A percentile compares a stretch with the other conserved stretches of the same genome.
phyloP scores from a whole-genome alignment of 2,888 invertebrate genomes.

The Formica aserva region DNA sequence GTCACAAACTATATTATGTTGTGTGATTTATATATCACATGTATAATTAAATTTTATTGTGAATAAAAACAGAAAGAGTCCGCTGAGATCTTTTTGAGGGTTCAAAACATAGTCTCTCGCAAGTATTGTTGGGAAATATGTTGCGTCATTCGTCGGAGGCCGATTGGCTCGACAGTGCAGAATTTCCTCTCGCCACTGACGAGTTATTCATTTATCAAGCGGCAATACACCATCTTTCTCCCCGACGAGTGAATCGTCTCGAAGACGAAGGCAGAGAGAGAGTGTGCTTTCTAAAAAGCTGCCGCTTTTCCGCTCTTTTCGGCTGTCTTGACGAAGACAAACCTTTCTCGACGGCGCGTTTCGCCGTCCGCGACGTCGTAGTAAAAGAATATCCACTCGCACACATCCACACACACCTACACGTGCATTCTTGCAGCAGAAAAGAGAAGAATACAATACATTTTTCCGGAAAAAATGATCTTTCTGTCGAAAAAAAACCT shows the following conservation, averaged over 20 bases:
- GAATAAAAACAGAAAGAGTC: neutral
- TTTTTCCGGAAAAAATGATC: conserved; percentile 52
- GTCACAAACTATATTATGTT: neutral
- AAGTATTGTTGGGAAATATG: conserved; percentile 29
- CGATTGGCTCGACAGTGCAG: conserved; percentile 44
- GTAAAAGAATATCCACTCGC: conserved; percentile 44
- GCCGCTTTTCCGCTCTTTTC: conserved; percentile 68
- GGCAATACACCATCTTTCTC: conserved; percentile 70
- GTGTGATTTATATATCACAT: neutral
- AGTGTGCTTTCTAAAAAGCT: conserved; percentile 74
- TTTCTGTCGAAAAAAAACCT: conserved; percentile 16
- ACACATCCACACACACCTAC: neutral
- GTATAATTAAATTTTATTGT: neutral
- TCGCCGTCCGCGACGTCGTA: conserved; percentile 36
- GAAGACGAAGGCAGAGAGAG: conserved; percentile 62
- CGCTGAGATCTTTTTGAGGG: neutral
- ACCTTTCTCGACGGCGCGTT: conserved; percentile 60
- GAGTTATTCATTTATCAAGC: conserved; percentile 75
- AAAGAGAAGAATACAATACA: conserved; percentile 59
- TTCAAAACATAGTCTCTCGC: neutral
- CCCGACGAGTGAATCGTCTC: conserved; percentile 68
- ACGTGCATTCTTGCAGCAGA: conserved; percentile 16
- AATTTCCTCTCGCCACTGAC: conserved; percentile 26
- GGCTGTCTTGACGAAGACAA: conserved; percentile 75
- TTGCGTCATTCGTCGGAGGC: conserved; percentile 40